Conservation (phyloP, 1,140 invertebrate genomes). For the Drosophila willistoni region DNA sequence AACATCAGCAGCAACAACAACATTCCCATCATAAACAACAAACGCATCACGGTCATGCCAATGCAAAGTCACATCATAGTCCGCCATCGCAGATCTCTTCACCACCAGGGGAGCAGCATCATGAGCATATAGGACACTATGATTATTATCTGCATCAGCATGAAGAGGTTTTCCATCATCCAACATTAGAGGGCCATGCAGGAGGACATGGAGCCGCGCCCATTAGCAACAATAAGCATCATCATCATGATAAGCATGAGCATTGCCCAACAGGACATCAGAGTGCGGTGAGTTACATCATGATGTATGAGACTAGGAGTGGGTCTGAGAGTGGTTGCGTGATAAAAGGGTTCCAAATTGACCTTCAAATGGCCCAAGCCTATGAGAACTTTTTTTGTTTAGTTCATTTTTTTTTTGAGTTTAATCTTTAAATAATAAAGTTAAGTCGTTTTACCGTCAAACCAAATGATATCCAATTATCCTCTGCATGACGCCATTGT, state of each 20-base stretch:
- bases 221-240: constrained; percentile 49
- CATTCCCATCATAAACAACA: constrained; percentile 38
- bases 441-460: background rate
- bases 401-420: too few species aligned
- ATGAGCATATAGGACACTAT: constrained; percentile 58
- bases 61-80: constrained; percentile 59
- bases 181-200: constrained; percentile 11
- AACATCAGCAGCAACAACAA: constrained; percentile 40
- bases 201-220: constrained; percentile 24
- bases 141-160: constrained; percentile 71
- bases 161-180: constrained; percentile 57
- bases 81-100: constrained; percentile 60
- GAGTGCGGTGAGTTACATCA: constrained; percentile 77
- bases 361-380: background rate
- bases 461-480: too few species aligned
- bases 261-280: constrained; percentile 80
- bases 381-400: too few species aligned
- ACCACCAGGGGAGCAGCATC: constrained; percentile 53
- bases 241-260: constrained; percentile 72
- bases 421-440: too few species aligned
- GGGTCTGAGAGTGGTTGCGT: constrained; percentile 2
- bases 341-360: background rate
- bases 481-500: constrained; percentile 45
- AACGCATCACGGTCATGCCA: constrained; percentile 26
- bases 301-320: constrained; percentile 18